Conservation (phyloP, 2,888 invertebrate species). For the Hesperia comma region DNA sequence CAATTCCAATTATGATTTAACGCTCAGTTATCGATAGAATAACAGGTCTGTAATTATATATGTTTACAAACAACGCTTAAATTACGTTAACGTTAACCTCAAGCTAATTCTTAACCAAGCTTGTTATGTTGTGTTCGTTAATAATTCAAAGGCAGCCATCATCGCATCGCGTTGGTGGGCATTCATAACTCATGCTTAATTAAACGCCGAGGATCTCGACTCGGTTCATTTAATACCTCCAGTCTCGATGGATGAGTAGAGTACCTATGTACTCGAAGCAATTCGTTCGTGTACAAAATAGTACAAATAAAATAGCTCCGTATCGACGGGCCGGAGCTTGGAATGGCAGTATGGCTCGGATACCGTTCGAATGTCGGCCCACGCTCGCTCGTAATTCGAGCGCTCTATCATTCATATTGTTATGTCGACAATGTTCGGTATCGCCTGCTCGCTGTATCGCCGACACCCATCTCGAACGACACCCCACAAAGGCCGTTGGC, state of each 20-base stretch:
- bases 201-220: conserved; percentile 77
- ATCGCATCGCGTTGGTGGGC: conserved; percentile 65
- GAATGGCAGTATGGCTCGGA: conserved; percentile 39
- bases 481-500: conserved; percentile 68
- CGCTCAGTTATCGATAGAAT: not conserved
- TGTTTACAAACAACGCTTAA: not conserved
- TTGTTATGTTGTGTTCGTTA: conserved; percentile 40
- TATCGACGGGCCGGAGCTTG: conserved; percentile 41
- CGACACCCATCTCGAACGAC: conserved; percentile 57
- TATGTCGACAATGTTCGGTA: conserved; percentile 53
- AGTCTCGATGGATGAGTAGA: conserved; percentile 43
- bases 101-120: not conserved
- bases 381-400: conserved; percentile 50
- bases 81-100: conserved; percentile 9
- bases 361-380: conserved; percentile 45
- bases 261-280: conserved; percentile 30
- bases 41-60: not conserved
- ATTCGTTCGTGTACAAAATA: conserved; percentile 41
- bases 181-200: conserved; percentile 76
- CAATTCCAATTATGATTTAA: conserved; percentile 1
- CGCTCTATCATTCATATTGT: conserved; percentile 57
- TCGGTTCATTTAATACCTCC: conserved; percentile 49
- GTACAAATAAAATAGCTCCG: conserved; percentile 49
- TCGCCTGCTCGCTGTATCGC: conserved; percentile 50
- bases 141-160: conserved; percentile 73